A percentile compares a stretch with the other conserved stretches of the same genome.
Conservation (phyloP, 2,113 vertebrate species). For the Apteryx owenii region DNA sequence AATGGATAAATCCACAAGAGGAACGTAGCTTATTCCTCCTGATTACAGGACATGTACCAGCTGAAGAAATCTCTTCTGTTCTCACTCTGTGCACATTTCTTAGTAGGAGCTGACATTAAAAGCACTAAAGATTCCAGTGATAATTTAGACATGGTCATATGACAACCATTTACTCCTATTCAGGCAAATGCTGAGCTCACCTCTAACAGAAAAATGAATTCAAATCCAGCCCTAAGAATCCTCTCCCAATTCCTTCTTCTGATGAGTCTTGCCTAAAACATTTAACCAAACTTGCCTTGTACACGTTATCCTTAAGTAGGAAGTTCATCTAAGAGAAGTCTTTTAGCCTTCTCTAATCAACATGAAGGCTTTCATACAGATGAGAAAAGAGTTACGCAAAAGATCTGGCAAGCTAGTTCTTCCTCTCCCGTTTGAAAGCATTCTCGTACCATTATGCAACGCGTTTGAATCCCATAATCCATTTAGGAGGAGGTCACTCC, state of each 20-base stretch:
- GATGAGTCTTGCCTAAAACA: neutral
- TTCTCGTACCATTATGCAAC: neutral
- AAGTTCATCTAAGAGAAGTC: neutral
- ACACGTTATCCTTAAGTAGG: neutral
- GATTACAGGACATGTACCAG: constrained; percentile 1
- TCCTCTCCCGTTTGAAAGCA: neutral
- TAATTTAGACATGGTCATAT: neutral
- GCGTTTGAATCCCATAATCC: neutral
- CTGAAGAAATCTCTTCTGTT: neutral
- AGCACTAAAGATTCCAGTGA: neutral
- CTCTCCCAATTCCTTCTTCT: neutral
- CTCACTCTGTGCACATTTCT: neutral
- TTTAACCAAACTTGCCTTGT: neutral
- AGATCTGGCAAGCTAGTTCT: neutral
- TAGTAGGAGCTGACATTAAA: neutral
- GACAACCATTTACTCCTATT: neutral
- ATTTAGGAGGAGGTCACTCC: neutral
- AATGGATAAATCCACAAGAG: constrained; percentile 34
- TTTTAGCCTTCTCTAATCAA: neutral
- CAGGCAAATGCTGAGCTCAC: neutral
- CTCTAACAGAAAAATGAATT: neutral
- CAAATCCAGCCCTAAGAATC: neutral
- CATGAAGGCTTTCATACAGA: neutral
- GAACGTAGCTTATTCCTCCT: neutral
- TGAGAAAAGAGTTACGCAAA: neutral